Evolutionary conservation across 1,140 invertebrate species (phyloP), one percentile per base, ranked within the genome.

Genomic region (Sesamia nonagrioides): DNA sequence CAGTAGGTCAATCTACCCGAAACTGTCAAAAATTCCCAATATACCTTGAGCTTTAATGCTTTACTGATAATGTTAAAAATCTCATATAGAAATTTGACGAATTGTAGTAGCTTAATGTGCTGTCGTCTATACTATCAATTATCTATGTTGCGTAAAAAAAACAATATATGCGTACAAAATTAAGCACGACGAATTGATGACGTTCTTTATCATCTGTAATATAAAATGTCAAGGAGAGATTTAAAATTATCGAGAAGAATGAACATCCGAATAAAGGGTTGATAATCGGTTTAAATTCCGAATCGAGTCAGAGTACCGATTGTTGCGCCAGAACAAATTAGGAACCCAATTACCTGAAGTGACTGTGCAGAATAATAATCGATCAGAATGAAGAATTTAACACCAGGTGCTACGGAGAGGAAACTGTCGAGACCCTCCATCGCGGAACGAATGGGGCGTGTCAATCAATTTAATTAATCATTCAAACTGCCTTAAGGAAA

Each of bases 381-480:
- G 89, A 89, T 90, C 88, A 89, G 84, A 88, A 86, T 82, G 85
- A 87, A 86, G 79, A 86, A 63, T 76, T 74, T 74, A 74, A 82
- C 77, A 80, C 82, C 88, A 91, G 89, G 89, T 90, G 89, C 87
- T 81, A 82, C 88, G 81, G 79, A 82, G 78, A 83, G 86, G 83
- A 84, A 77, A 85, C 75, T 80, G 82, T 63, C 81, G 66, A 85
- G 89, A 91, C 89, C 92, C 88, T 86, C 88, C 92, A 78, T 84
- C 78, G 88, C 80, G 90, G 79, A 85, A 80, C 89, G 86, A 91
- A 94, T 90, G 83, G 82, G 80, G 82, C 90, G 86, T 92, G 88
- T 89, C 89, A 91, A 93, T 90, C 83, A 86, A 79, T 79, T 89
- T 92, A 92, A 92, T 93, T 93, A 92, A 92, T 92, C 90, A 89